Evolutionary conservation across 2,888 invertebrate genomes (phyloP).

Genomic region (Panopea generosa): DNA sequence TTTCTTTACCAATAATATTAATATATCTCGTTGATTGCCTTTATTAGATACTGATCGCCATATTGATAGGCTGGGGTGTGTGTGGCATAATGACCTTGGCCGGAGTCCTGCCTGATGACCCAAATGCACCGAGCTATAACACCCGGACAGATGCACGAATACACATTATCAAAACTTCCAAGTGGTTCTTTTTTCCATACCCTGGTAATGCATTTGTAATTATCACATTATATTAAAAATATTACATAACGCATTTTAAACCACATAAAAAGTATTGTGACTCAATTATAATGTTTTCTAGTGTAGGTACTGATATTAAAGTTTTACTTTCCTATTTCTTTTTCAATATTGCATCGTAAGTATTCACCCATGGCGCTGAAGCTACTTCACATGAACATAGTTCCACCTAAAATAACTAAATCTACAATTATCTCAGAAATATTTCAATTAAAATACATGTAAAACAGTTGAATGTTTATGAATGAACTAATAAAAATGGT

Average conservation of each 20-base stretch:
- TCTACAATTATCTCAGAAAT: too few species aligned
- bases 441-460: too few species aligned
- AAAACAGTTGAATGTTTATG: too few species aligned
- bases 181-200: constrained; percentile 93
- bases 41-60: constrained; percentile 90
- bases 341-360: too few species aligned
- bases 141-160: constrained; percentile 91
- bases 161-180: constrained; percentile 90
- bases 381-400: too few species aligned
- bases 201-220: constrained; percentile 87
- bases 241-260: too few species aligned
- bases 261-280: too few species aligned
- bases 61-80: constrained; percentile 91
- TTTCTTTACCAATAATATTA: constrained; percentile 3
- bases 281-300: too few species aligned
- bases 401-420: too few species aligned
- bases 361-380: too few species aligned
- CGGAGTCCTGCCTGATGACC: constrained; percentile 87
- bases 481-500: not conserved
- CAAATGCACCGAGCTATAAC: constrained; percentile 87
- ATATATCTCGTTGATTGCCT: constrained; percentile 24
- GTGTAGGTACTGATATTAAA: not conserved
- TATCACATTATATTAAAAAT: not conserved
- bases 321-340: not conserved
- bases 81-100: constrained; percentile 90